Percentiles rank a stretch among this genome's conserved stretches.
These are phyloP conservation scores for Orthosia gracilis DNA, from an alignment of 2,888 invertebrate genomes.

Conservation along the genomic window DNA sequence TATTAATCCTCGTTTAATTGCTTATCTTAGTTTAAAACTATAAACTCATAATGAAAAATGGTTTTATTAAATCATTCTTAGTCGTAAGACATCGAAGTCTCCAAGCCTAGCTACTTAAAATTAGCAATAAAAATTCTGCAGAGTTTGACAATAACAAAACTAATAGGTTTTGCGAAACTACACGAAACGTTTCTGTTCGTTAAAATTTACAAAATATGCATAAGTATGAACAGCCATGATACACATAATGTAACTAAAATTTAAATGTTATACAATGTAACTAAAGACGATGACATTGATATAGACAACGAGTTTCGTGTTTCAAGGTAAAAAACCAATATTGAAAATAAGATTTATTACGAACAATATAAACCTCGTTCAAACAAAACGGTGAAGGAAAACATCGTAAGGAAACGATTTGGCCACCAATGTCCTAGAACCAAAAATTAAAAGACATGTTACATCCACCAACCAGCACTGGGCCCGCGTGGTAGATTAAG, in stretches of 20 bases:
- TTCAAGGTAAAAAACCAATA: conserved; percentile 5
- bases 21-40: no score
- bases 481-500: no score
- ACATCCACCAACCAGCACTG: no score
- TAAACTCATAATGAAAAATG: no score
- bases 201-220: background rate
- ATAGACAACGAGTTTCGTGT: conserved; percentile 6
- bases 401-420: no score
- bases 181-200: background rate
- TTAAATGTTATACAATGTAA: background rate
- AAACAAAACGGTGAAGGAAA: no score
- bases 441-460: no score
- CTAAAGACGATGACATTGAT: conserved; percentile 7
- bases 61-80: no score
- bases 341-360: background rate
- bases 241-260: background rate
- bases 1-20: no score
- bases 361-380: background rate
- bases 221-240: background rate
- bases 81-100: no score
- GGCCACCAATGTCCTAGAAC: no score
- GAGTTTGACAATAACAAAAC: background rate
- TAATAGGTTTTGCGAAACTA: background rate
- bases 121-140: background rate
- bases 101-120: background rate